Evolutionary conservation across 1,140 invertebrate species (phyloP).

Genomic region (Ditylenchus dipsaci): DNA sequence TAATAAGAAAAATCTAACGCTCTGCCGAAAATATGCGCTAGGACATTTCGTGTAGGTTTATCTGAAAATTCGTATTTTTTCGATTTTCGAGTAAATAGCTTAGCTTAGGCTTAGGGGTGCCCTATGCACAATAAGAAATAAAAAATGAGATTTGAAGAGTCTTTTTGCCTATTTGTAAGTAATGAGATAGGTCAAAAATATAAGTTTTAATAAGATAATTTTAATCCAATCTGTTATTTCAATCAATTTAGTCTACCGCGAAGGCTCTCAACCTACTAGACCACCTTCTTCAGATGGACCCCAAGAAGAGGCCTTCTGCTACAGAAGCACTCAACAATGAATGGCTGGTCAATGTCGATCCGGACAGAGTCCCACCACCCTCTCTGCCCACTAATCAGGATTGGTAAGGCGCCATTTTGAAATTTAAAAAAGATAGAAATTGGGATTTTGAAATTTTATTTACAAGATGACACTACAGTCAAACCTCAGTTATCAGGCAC

Average conservation of each 20-base stretch:
- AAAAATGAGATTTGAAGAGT: conserved; percentile 72
- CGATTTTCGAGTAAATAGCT: too few species aligned
- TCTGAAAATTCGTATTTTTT: too few species aligned
- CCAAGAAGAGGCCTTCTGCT: conserved; percentile 83
- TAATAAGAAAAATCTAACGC: too few species aligned
- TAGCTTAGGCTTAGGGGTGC: too few species aligned
- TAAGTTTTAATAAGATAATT: neutral
- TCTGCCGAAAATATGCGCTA: too few species aligned
- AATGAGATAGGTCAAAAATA: neutral
- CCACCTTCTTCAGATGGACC: conserved; percentile 92
- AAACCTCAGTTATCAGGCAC: too few species aligned
- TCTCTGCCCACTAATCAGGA: conserved; percentile 86
- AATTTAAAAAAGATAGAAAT: too few species aligned
- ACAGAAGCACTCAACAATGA: conserved; percentile 84
- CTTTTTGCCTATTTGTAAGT: conserved; percentile 79
- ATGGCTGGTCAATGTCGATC: conserved; percentile 86
- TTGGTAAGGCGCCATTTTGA: conserved; percentile 67
- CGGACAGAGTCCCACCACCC: conserved; percentile 67
- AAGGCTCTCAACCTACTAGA: conserved; percentile 89
- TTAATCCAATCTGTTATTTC: neutral
- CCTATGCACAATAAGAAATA: neutral
- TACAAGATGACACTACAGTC: too few species aligned
- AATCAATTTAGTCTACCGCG: conserved; percentile 69
- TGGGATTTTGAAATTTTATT: too few species aligned
- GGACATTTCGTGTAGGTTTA: too few species aligned